Conservation (phyloP, 2,797 vertebrate genomes). For the Euthynnus affinis region DNA sequence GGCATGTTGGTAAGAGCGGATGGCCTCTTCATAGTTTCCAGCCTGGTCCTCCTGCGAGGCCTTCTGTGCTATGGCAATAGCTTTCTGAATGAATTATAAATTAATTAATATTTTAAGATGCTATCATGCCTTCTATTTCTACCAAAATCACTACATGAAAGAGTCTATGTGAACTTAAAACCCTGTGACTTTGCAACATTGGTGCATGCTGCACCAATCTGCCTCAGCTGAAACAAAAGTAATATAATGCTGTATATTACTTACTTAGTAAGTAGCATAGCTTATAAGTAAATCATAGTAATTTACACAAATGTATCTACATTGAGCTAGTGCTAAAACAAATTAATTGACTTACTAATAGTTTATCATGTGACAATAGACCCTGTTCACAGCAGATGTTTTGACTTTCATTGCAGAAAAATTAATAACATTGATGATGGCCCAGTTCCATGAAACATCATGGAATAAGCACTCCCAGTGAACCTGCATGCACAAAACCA, state of each 20-base stretch:
- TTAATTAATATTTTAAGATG: constrained; percentile 18
- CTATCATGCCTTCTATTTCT: neutral
- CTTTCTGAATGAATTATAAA: constrained; percentile 89
- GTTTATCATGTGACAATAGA: neutral
- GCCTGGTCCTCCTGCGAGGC: constrained; percentile 95
- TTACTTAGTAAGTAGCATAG: too few species aligned
- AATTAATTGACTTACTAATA: neutral
- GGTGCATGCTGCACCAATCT: neutral
- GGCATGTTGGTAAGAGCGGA: constrained; percentile 93
- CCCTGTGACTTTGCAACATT: neutral
- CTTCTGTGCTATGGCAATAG: constrained; percentile 93
- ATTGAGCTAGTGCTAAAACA: neutral
- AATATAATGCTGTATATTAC: neutral
- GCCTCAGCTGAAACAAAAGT: neutral
- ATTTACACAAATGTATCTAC: neutral
- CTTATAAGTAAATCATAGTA: neutral
- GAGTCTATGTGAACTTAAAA: neutral
- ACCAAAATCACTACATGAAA: neutral
- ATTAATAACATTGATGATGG: neutral
- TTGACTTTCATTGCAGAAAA: neutral
- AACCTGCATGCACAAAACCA: neutral
- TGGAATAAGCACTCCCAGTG: neutral
- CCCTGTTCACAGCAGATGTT: neutral
- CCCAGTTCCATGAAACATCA: too few species aligned
- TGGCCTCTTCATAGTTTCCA: constrained; percentile 94